These are phyloP conservation scores for Hoplostethus mediterraneus DNA, from an alignment of 2,797 vertebrate genomes.

Conservation along the genomic window DNA sequence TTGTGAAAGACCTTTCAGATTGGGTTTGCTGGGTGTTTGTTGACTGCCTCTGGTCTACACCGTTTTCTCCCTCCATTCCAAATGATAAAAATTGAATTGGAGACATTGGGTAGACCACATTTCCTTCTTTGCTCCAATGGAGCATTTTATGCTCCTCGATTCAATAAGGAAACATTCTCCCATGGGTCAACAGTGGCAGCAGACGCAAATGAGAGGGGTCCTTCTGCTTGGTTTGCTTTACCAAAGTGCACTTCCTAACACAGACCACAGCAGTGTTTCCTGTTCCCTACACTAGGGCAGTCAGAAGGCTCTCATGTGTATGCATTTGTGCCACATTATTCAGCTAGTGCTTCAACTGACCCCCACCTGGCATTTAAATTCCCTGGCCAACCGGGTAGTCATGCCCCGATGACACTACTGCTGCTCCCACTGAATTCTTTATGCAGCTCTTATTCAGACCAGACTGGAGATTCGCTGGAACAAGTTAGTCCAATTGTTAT, in stretches of 20 bases:
- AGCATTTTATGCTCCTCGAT: slow-evolving; percentile 79
- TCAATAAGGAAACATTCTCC: slow-evolving; percentile 84
- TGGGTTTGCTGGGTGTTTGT: slow-evolving; percentile 49
- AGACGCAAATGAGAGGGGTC: slow-evolving; percentile 83
- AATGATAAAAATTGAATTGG: slow-evolving; percentile 61
- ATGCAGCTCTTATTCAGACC: slow-evolving; percentile 79
- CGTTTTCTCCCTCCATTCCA: slow-evolving; percentile 57
- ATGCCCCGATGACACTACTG: slow-evolving; percentile 83
- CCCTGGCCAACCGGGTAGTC: slow-evolving; percentile 86
- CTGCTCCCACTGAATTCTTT: slow-evolving; percentile 85
- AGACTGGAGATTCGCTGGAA: slow-evolving; percentile 67
- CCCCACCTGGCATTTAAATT: slow-evolving; percentile 91
- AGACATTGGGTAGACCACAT: slow-evolving; percentile 61
- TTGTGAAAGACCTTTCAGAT: slow-evolving; percentile 23
- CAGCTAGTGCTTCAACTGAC: slow-evolving; percentile 88
- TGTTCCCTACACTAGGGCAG: slow-evolving; percentile 58
- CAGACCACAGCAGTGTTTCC: slow-evolving; percentile 80
- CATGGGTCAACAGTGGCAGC: slow-evolving; percentile 80
- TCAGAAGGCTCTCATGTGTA: slow-evolving; percentile 80
- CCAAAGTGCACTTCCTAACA: slow-evolving; percentile 85
- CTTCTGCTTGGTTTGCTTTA: slow-evolving; percentile 82
- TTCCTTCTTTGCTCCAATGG: slow-evolving; percentile 85
- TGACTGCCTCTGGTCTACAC: slow-evolving; percentile 42
- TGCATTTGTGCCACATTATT: slow-evolving; percentile 90
- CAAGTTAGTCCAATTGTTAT: slow-evolving; percentile 69